These are phyloP conservation scores for Sialia sialis DNA, from an alignment of 2,113 vertebrate genomes.

Conservation along the genomic window DNA sequence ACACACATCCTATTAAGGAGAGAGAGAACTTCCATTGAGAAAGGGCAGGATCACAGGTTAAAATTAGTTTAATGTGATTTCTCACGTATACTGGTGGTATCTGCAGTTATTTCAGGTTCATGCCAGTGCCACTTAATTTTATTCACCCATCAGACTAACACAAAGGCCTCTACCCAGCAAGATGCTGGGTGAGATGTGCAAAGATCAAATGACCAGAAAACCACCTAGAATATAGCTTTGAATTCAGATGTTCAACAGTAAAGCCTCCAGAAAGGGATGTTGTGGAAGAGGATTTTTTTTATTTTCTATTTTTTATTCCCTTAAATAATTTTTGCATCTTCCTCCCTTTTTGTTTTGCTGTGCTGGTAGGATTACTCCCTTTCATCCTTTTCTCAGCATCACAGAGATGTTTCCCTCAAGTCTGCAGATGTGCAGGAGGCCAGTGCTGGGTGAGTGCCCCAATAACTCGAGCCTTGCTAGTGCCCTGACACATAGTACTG, in stretches of 20 bases:
- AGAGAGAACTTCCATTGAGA: not conserved
- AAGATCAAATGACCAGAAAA: not conserved
- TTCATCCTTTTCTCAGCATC: not conserved
- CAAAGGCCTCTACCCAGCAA: accelerated
- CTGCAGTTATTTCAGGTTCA: not conserved
- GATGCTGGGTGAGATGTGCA: not conserved
- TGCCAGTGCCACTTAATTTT: not conserved
- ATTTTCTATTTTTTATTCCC: not conserved
- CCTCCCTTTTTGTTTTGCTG: not conserved
- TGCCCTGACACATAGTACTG: not conserved
- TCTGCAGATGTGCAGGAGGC: accelerated
- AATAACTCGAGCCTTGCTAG: not conserved
- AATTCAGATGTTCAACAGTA: not conserved
- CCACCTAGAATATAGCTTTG: not conserved
- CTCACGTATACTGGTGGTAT: not conserved
- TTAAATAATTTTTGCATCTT: not conserved
- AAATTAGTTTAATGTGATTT: not conserved
- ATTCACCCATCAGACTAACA: not conserved
- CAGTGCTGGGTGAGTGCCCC: not conserved
- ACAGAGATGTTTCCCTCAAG: not conserved
- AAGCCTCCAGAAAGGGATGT: not conserved
- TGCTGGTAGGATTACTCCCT: not conserved
- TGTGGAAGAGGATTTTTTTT: not conserved
- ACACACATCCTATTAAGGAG: not conserved
- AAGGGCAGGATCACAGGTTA: not conserved